phyloP scores from a whole-genome alignment of 2,797 vertebrate species.

The Typhlichthys subterraneus region DNA sequence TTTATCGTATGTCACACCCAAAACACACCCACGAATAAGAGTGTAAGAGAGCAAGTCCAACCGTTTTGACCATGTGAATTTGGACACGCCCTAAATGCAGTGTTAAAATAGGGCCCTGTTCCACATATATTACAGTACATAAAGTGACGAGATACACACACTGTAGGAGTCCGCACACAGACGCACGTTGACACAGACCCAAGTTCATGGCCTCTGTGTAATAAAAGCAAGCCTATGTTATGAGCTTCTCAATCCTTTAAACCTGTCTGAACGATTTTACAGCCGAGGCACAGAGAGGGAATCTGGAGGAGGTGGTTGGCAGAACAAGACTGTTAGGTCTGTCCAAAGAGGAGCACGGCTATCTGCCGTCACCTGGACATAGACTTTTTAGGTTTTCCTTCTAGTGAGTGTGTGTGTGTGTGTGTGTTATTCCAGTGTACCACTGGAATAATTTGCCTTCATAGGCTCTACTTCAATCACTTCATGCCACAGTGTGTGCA shows the following conservation, averaged over 20 bases:
- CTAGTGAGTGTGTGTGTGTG: slow-evolving; percentile 4
- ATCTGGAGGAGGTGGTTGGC: not conserved
- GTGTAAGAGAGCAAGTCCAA: too few species aligned
- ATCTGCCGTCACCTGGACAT: slow-evolving; percentile 12
- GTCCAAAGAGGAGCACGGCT: not conserved
- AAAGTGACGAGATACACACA: not conserved
- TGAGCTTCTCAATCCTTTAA: slow-evolving; percentile 41
- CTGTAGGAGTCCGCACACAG: not conserved
- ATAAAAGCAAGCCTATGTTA: slow-evolving; percentile 39
- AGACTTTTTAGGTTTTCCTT: slow-evolving; percentile 23
- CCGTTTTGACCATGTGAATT: not conserved
- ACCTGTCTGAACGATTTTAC: slow-evolving; percentile 22
- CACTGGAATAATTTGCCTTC: not conserved
- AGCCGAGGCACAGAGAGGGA: slow-evolving; percentile 3
- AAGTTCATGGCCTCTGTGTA: slow-evolving; percentile 29
- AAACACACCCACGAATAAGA: too few species aligned
- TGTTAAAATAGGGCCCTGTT: not conserved
- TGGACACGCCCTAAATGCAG: not conserved
- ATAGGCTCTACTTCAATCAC: slow-evolving; percentile 32
- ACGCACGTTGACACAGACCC: not conserved
- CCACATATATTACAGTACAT: not conserved
- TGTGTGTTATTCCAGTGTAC: slow-evolving; percentile 3
- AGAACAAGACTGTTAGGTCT: not conserved
- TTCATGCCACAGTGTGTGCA: slow-evolving; percentile 17
- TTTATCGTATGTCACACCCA: too few species aligned